These are phyloP conservation scores for Stegostoma tigrinum DNA, from an alignment of 2,113 vertebrate species.

Conservation along the genomic window DNA sequence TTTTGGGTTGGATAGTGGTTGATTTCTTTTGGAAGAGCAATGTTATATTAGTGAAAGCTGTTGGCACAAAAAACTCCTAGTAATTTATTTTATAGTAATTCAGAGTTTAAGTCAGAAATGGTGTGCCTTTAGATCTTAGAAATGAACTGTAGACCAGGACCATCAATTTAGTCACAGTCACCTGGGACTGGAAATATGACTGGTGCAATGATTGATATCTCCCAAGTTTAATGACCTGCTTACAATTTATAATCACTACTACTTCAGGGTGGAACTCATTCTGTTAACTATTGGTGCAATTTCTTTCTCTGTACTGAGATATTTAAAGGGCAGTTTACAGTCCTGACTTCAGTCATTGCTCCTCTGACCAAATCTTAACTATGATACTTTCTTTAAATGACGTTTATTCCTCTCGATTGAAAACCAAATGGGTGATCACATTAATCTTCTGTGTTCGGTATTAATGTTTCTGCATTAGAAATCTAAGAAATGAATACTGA, in stretches of 20 bases:
- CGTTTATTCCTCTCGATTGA: not conserved
- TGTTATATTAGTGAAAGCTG: not conserved
- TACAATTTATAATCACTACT: not conserved
- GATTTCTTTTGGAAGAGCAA: not conserved
- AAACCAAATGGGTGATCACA: not conserved
- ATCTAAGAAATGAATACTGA: not conserved
- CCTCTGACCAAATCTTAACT: not conserved
- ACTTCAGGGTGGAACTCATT: not conserved
- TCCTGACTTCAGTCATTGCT: not conserved
- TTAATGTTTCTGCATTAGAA: not conserved
- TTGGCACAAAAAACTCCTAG: not conserved
- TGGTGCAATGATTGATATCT: not conserved
- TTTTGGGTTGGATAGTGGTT: not conserved
- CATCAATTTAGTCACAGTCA: constrained; percentile 7
- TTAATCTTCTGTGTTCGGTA: not conserved
- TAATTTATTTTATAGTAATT: not conserved
- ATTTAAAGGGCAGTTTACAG: not conserved
- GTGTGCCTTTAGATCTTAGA: not conserved
- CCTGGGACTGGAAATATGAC: not conserved
- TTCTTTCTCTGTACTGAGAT: not conserved
- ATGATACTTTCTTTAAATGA: not conserved
- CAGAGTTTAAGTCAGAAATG: not conserved
- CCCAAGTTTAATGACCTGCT: not conserved
- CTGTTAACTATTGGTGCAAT: not conserved
- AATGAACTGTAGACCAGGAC: not conserved